Conservation (phyloP, 92 coral and sea anemone species). For the Phenganax subtilis region DNA sequence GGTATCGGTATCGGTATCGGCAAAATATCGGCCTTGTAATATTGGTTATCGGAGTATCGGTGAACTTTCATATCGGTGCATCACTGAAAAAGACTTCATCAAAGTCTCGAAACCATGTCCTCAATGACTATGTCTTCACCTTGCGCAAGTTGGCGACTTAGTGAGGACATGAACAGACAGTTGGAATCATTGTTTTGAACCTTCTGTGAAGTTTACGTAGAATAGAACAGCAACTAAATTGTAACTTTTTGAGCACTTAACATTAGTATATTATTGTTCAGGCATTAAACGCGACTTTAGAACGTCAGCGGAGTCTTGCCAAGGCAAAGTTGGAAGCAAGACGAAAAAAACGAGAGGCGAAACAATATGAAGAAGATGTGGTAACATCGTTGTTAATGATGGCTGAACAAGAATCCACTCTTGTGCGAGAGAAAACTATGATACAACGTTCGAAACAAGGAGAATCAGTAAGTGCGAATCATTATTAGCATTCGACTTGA, state of each 20-base stretch:
- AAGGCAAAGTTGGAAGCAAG: constrained; percentile 78
- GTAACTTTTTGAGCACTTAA: background rate
- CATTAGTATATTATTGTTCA: constrained; percentile 13
- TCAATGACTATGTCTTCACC: background rate
- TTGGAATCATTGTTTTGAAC: background rate
- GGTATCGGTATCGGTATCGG: too few relatives aligned
- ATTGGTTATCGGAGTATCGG: too few relatives aligned
- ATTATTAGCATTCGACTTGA: too few relatives aligned
- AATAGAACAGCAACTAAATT: too few relatives aligned
- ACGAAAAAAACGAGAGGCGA: constrained; percentile 82
- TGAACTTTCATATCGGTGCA: too few relatives aligned
- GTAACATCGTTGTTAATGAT: constrained; percentile 86
- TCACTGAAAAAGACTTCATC: too few relatives aligned
- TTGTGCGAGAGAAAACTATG: constrained; percentile 93
- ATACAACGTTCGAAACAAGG: constrained; percentile 68
- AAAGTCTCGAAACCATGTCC: too few relatives aligned
- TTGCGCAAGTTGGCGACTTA: background rate
- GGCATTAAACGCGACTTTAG: constrained; percentile 73
- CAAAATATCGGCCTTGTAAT: too few relatives aligned
- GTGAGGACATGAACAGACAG: background rate
- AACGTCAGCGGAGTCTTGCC: constrained; percentile 73
- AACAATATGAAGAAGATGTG: constrained; percentile 90
- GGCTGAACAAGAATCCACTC: constrained; percentile 91
- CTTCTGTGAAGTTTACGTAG: background rate
- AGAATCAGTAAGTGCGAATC: constrained; percentile 57